Percentiles rank a stretch among this genome's conserved stretches.
Conservation (phyloP, 2,797 vertebrate genomes). For the Cirrhinus molitorella region DNA sequence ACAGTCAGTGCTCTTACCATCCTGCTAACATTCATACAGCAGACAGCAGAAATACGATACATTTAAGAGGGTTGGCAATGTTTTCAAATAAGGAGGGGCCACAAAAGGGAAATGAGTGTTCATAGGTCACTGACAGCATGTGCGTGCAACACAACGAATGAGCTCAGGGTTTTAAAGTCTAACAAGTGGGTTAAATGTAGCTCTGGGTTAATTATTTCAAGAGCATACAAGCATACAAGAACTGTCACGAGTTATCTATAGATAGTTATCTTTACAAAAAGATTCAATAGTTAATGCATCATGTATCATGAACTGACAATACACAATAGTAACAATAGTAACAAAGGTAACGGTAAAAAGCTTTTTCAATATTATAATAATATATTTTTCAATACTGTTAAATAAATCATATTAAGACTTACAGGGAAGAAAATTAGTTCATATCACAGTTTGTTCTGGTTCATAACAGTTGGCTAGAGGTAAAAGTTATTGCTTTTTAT, state of each 20-base stretch:
- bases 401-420: no score
- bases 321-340: no score
- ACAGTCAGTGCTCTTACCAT: constrained; percentile 65
- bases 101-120: not conserved
- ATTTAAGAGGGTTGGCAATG: constrained; percentile 23
- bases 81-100: constrained; percentile 29
- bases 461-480: no score
- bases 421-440: no score
- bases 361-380: no score
- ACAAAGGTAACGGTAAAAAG: no score
- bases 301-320: no score
- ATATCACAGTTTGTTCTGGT: no score
- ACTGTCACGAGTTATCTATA: not conserved
- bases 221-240: not conserved
- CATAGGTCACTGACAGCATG: constrained; percentile 40
- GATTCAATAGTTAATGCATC: no score
- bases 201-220: constrained; percentile 29
- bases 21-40: constrained; percentile 35
- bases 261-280: no score
- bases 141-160: constrained; percentile 4
- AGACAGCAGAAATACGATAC: not conserved
- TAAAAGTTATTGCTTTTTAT: not conserved
- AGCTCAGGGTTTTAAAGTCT: constrained; percentile 29
- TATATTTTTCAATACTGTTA: no score
- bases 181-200: constrained; percentile 33